Percentiles rank a stretch among this genome's conserved stretches.
Evolutionary conservation across 2,113 vertebrate species (phyloP).

Genomic region (Podarcis cretensis): DNA sequence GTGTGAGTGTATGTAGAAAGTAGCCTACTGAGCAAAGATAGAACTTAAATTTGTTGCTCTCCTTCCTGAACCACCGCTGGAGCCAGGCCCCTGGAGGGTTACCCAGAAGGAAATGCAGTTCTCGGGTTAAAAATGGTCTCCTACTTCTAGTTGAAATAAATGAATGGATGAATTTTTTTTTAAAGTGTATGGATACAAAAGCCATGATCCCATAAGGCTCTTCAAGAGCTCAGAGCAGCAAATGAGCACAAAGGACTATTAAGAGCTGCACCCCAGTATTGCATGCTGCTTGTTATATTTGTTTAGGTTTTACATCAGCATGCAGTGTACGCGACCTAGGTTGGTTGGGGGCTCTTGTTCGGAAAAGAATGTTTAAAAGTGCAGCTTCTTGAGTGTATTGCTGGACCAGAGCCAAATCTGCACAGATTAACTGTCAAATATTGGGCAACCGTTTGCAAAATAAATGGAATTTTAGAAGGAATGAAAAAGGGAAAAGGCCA

Average conservation of each 20-base stretch:
- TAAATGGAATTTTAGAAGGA: neutral
- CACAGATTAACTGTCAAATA: slow-evolving; percentile 7
- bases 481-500: neutral
- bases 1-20: too few species aligned
- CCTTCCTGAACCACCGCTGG: too few species aligned
- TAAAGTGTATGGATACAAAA: neutral
- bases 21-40: too few species aligned
- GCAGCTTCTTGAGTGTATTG: neutral
- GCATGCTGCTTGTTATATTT: neutral
- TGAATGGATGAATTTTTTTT: too few species aligned
- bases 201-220: neutral
- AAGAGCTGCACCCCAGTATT: neutral
- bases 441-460: slow-evolving; percentile 1
- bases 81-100: too few species aligned
- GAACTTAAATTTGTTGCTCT: too few species aligned
- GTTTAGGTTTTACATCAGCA: neutral
- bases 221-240: neutral
- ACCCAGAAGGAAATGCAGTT: too few species aligned
- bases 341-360: neutral
- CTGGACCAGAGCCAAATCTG: slow-evolving; percentile 4
- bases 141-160: neutral
- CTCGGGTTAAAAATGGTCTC: too few species aligned
- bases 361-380: neutral
- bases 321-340: neutral
- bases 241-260: neutral